Evolutionary conservation across 2,113 vertebrate genomes (phyloP), one percentile per base, ranked within the genome.

Genomic region (Otolemur garnettii): DNA sequence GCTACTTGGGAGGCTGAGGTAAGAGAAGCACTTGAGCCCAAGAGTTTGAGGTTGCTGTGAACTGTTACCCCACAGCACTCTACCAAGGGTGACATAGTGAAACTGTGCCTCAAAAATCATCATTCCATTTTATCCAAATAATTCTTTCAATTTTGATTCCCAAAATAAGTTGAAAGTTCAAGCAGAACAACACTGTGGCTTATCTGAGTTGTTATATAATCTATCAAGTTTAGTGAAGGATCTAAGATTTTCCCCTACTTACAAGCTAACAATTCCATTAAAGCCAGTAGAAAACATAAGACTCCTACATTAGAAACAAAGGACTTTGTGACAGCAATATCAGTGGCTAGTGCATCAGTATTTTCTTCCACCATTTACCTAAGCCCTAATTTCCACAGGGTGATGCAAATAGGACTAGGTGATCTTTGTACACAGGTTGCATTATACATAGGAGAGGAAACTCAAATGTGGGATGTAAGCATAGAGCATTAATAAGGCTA

Each of bases 101-200:
- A 38, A 38, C 38, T 38, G 38, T 38, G 38, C 38, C 38, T 38
- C 38, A 38, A 38, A 38, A 38, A 38, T 38, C 38, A n/a, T 84
- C 33, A 60, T 84, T 88, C 7, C 6, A 22, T 69, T 92, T 85
- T 13, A 87, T 66, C 57, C 64, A 74, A 83, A 69, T 75, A 89
- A 88, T 80, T 94, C 55, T 62, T 89, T 74, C 7, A 64, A 64
- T 15, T 7, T 88, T 87, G 33, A 18, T 68, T 89, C 22, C 92
- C 66, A 80, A 38, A 85, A 75, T 82, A 60, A 82, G 28, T 38
- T 87, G 50, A 93, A 96, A 91, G 14, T 57, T 74, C 55, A 95
- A 64, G 57, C 24, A 93, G 38, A 92, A 66, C 30, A 79, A 85
- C 11, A 69, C 10, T 30, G 10, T 69, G 50, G 13, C 19, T 92